Base-by-base conservation (phyloP, 1,140 invertebrate species). In the Leptinotarsa texana region DNA sequence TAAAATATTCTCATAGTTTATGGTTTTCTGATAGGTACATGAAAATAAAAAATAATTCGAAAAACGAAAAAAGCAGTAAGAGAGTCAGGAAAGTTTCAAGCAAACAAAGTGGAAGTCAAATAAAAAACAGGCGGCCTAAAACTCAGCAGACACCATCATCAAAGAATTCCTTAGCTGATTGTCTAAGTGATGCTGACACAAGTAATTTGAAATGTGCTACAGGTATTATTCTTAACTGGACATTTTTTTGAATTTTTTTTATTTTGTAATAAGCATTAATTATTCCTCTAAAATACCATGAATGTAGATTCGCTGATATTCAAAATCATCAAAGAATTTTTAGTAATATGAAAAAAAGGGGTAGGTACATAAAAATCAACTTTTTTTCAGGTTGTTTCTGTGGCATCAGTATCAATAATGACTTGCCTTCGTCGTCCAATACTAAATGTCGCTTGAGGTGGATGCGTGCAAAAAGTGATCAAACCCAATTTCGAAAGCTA, bases 381-480 rank as follows among this genome's bases (percentile, higher is more conserved):
- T 42, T 42, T 42, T 2, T 68, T 73, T 21, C n/a, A 62, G 71
- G 49, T 22, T 33, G 63, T 47, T n/a, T 22, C 15, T 74, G 65
- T 61, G 65, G 61, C 48, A 18, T 75, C 24, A 61, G 21, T 3
- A 72, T 78, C 13, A 74, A 48, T 3, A 76, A 78, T 63, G 63
- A 75, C 17, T 42, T 65, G 22, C 78, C 78, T 3, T 63, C 71
- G 4, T 63, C 66, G 3, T 57, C n/a, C n/a, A 18, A 57, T 57
- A 73, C 48, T 2, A 73, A 71, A 75, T 76, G 73, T 24, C 74
- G 68, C 49, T 42, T 76, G 13, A 63, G 74, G 4, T 76, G 73
- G 73, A 77, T 77, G 73, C 63, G 69, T 24, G 66, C 67, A 49
- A 74, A 15, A 61, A n/a, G 27, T 11, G 63, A 33, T 18, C 48